Conservation (phyloP, 2,888 invertebrate species). For the Drosophila dives region DNA sequence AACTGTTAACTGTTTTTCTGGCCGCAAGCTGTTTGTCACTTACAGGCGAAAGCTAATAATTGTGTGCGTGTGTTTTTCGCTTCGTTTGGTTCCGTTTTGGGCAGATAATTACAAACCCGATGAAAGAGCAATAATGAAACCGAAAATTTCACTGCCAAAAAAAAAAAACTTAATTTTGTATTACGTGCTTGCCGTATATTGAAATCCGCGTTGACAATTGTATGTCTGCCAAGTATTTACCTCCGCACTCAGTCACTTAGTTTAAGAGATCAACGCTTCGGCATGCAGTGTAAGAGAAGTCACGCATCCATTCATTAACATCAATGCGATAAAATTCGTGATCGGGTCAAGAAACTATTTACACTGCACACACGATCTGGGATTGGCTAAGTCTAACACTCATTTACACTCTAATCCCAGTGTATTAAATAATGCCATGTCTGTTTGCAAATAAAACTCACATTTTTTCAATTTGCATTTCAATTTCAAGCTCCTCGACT, state of each 20-base stretch:
- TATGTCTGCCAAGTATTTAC: slow-evolving; percentile 6
- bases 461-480: slow-evolving; percentile 43
- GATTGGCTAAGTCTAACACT: slow-evolving; percentile 16
- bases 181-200: slow-evolving; percentile 75
- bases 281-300: slow-evolving; percentile 48
- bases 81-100: slow-evolving; percentile 13
- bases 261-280: slow-evolving; percentile 57
- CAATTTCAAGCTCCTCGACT: slow-evolving; percentile 32
- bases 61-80: slow-evolving; percentile 13
- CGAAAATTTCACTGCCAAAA: slow-evolving; percentile 72
- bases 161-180: slow-evolving; percentile 61
- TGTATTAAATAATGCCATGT: slow-evolving; percentile 32
- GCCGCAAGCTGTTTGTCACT: slow-evolving; percentile 22
- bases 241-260: neutral
- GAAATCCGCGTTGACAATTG: slow-evolving; percentile 48
- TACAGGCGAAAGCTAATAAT: slow-evolving; percentile 64
- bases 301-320: slow-evolving; percentile 55
- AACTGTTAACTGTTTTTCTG: slow-evolving; percentile 1
- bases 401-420: slow-evolving; percentile 9
- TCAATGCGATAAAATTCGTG: slow-evolving; percentile 51
- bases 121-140: slow-evolving; percentile 51
- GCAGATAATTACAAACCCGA: slow-evolving; percentile 61
- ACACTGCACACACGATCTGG: slow-evolving; percentile 6
- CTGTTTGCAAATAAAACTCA: slow-evolving; percentile 27
- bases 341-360: slow-evolving; percentile 55